Conservation (phyloP, 2,113 vertebrate species). For the Craseonycteris thonglongyai region DNA sequence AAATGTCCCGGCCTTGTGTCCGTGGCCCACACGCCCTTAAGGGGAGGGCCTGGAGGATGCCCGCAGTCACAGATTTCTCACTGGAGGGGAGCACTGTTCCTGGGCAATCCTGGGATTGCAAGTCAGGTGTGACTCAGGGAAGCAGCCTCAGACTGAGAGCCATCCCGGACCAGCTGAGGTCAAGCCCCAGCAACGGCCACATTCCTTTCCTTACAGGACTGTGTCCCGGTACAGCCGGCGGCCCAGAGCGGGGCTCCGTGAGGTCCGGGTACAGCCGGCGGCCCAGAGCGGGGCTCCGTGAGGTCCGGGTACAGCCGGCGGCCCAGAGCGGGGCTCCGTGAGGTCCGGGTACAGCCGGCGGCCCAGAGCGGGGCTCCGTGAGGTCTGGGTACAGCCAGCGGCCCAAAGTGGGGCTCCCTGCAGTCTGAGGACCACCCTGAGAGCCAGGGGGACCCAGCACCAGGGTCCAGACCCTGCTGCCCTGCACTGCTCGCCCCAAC, state of each 20-base stretch:
- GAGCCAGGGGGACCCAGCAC: too few relatives aligned
- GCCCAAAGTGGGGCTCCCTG: neutral
- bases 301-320: neutral
- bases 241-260: neutral
- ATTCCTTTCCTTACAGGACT: neutral
- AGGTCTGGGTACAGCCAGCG: neutral
- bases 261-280: neutral
- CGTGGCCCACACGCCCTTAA: neutral
- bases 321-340: neutral
- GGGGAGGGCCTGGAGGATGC: conserved; percentile 31
- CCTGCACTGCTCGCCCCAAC: neutral
- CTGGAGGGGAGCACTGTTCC: conserved; percentile 66
- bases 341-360: too few relatives aligned
- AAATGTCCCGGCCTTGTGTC: neutral
- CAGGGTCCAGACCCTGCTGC: neutral
- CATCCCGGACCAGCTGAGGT: too few relatives aligned
- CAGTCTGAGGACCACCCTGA: too few relatives aligned
- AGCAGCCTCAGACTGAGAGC: conserved; percentile 47
- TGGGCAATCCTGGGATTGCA: conserved; percentile 49
- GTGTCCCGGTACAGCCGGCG: neutral
- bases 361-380: too few relatives aligned
- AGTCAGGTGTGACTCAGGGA: conserved; percentile 65
- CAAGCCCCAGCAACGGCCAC: too few relatives aligned
- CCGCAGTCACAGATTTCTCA: conserved; percentile 43
- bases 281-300: neutral